A percentile compares a stretch with the other conserved stretches of the same genome.
Evolutionary conservation across 2,113 vertebrate species (phyloP).

Genomic region (Craseonycteris thonglongyai): DNA sequence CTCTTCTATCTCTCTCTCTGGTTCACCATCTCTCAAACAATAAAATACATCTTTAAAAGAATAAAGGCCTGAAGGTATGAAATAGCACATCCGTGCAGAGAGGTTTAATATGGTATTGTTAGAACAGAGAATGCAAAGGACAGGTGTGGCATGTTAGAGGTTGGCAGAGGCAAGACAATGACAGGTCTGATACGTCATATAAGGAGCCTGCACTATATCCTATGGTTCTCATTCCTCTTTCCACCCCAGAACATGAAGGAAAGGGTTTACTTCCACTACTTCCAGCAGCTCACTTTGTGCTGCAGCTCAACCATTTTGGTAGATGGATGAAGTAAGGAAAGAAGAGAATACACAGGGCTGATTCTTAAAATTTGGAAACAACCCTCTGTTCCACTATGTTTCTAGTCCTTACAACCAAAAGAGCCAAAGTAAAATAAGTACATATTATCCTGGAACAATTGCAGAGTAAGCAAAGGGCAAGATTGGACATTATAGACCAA

Average conservation of each 20-base stretch:
- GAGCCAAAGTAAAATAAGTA: background rate
- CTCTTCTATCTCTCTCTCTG: no score
- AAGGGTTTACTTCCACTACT: background rate
- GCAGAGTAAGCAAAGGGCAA: background rate
- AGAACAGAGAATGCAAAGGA: background rate
- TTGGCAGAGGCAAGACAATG: background rate
- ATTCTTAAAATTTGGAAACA: background rate
- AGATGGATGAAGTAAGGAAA: background rate
- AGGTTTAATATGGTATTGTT: background rate
- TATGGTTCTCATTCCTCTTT: background rate
- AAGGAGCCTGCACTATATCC: background rate
- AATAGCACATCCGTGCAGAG: background rate
- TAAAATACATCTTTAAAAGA: no score
- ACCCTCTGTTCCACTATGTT: background rate
- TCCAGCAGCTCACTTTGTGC: background rate
- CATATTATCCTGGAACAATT: background rate
- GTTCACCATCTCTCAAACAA: no score
- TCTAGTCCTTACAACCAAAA: background rate
- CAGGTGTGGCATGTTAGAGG: background rate
- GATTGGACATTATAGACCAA: background rate
- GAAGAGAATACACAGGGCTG: background rate
- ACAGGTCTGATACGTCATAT: background rate
- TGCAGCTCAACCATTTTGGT: background rate
- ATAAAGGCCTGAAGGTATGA: no score
- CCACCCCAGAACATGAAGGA: background rate